A percentile compares a stretch with the other conserved stretches of the same genome.
Evolutionary conservation across 2,113 vertebrate genomes (phyloP).

Genomic region (Condylura cristata): DNA sequence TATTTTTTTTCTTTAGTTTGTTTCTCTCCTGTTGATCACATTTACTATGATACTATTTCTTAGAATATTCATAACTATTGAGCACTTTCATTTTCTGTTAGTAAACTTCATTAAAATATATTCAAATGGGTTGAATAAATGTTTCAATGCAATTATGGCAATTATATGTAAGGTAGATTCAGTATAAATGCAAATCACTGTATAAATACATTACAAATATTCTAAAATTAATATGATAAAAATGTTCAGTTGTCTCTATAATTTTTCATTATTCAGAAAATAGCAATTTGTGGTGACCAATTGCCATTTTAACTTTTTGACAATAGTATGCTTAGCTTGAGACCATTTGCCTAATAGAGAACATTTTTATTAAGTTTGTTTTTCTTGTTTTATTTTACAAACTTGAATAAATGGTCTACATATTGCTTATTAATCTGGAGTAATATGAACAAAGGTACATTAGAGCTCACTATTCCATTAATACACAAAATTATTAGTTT

Average conservation of each 20-base stretch:
- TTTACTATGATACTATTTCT: background rate
- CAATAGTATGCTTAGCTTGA: background rate
- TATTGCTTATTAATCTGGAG: background rate
- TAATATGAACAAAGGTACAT: slow-evolving; percentile 7
- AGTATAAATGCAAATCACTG: slow-evolving; percentile 28
- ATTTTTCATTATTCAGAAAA: slow-evolving; percentile 50
- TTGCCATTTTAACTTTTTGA: background rate
- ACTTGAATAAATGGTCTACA: slow-evolving; percentile 5
- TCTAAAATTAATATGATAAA: too few relatives aligned
- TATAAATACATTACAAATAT: background rate
- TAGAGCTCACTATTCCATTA: slow-evolving; percentile 8
- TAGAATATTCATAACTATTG: background rate
- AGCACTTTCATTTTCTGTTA: background rate
- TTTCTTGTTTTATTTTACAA: slow-evolving; percentile 17
- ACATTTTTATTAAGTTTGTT: slow-evolving; percentile 27
- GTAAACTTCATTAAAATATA: slow-evolving; percentile 4
- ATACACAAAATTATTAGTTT: slow-evolving; percentile 31
- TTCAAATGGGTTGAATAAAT: background rate
- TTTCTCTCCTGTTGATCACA: background rate
- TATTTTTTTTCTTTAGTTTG: slow-evolving; percentile 1
- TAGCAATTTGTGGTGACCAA: slow-evolving; percentile 14
- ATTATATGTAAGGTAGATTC: background rate
- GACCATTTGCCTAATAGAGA: background rate
- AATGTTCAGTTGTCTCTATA: background rate
- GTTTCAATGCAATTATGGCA: background rate